These are phyloP conservation scores for Temnothorax curvispinosus DNA, from an alignment of 1,140 invertebrate species.

Conservation along the genomic window DNA sequence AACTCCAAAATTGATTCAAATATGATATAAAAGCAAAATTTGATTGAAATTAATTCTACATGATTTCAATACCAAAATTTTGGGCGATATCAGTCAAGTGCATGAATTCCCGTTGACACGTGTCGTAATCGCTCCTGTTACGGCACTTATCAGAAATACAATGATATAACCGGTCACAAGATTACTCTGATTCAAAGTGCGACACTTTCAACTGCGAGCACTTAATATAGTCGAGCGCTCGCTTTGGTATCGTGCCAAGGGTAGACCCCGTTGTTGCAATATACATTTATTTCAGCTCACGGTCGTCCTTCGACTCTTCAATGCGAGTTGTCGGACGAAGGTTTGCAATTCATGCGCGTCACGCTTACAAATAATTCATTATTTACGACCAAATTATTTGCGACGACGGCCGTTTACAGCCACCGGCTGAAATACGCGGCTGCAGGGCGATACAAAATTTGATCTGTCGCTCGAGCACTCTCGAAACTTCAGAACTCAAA, in stretches of 20 bases:
- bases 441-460: too few relatives aligned
- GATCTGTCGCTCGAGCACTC: too few relatives aligned
- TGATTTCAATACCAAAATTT: not conserved
- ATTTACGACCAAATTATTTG: not conserved
- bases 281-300: slow-evolving; percentile 50
- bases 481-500: too few relatives aligned
- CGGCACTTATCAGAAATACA: slow-evolving; percentile 10
- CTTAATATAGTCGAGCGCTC: slow-evolving; percentile 11
- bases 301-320: slow-evolving; percentile 3
- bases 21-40: not conserved
- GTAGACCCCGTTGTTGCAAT: slow-evolving; percentile 38
- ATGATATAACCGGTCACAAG: slow-evolving; percentile 23
- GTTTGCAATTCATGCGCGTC: not conserved
- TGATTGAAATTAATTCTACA: not conserved
- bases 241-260: slow-evolving; percentile 50
- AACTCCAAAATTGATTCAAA: not conserved
- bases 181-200: not conserved
- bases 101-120: not conserved
- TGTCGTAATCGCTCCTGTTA: slow-evolving; percentile 19
- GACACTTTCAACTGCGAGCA: slow-evolving; percentile 23
- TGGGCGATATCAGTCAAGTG: not conserved
- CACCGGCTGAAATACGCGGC: too few relatives aligned
- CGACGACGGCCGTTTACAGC: too few relatives aligned
- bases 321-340: not conserved
- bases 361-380: not conserved